Conservation (phyloP, 2,888 invertebrate species). For the Lasioglossum oenotherae region DNA sequence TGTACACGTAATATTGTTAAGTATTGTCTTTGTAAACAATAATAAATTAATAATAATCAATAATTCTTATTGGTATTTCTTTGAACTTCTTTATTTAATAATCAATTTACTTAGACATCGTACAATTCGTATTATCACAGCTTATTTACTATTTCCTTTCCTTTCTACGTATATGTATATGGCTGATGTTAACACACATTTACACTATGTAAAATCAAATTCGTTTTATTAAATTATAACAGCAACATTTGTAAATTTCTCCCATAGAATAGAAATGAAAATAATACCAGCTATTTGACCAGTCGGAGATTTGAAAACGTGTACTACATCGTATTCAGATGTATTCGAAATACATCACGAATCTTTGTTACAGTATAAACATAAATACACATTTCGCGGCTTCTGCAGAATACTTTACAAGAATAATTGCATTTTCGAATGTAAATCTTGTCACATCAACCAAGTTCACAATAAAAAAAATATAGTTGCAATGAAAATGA, state of each 20-base stretch:
- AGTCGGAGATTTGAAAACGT: conserved; percentile 6
- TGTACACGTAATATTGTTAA: conserved; percentile 39
- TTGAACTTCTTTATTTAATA: conserved; percentile 55
- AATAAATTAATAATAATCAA: conserved; percentile 52
- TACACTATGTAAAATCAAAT: conserved; percentile 36
- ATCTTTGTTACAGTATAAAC: background rate
- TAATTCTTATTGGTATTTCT: conserved; percentile 31
- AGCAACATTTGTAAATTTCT: conserved; percentile 34
- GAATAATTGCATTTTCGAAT: background rate
- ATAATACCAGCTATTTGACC: conserved; percentile 14
- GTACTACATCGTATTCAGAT: conserved; percentile 8
- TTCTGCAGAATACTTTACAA: conserved; percentile 4
- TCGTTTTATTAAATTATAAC: conserved; percentile 18
- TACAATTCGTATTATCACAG: conserved; percentile 81
- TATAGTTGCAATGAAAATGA: conserved; percentile 10
- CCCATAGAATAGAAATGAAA: conserved; percentile 25
- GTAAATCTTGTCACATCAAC: conserved; percentile 13
- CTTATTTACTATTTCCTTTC: conserved; percentile 76
- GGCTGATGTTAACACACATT: conserved; percentile 52
- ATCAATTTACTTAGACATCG: conserved; percentile 70
- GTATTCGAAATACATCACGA: background rate
- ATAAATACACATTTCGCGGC: background rate
- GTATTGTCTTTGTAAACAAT: conserved; percentile 52
- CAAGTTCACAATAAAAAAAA: conserved; percentile 30
- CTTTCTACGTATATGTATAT: conserved; percentile 34